A percentile compares a stretch with the other conserved stretches of the same genome.
Conservation (phyloP, 1,140 invertebrate genomes). For the Heliconius eleuchia region DNA sequence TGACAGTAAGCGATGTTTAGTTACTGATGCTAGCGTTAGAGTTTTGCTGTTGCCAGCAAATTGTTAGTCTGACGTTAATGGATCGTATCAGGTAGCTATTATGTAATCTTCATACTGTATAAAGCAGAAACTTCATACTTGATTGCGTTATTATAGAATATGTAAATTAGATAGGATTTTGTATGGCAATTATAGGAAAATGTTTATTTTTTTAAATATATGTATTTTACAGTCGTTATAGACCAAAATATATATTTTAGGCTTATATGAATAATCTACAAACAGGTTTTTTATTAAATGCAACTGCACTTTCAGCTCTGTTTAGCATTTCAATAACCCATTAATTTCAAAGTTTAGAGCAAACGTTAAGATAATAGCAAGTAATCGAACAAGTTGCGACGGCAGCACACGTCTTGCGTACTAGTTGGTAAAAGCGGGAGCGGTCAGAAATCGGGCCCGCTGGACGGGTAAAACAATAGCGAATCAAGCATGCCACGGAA, state of each 20-base stretch:
- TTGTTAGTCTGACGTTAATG: conserved; percentile 52
- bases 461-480: conserved; percentile 73
- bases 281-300: not conserved
- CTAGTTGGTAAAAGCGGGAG: conserved; percentile 53
- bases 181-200: not conserved
- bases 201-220: not conserved
- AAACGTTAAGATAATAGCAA: conserved; percentile 63
- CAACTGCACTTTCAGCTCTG: conserved; percentile 23
- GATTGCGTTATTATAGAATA: conserved; percentile 1
- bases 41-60: conserved; percentile 50
- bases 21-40: conserved; percentile 59
- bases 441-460: conserved; percentile 67
- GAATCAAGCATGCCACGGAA: conserved; percentile 78
- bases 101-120: conserved; percentile 10
- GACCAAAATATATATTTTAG: not conserved
- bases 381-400: conserved; percentile 58
- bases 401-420: conserved; percentile 58
- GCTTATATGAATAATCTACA: not conserved
- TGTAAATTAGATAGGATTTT: not conserved
- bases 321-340: conserved; percentile 48
- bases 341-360: conserved; percentile 51
- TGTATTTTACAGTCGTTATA: not conserved
- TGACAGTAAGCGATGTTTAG: conserved; percentile 77
- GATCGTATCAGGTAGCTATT: conserved; percentile 30
- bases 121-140: not conserved